Conservation (phyloP, 2,113 vertebrate species). For the Elephas maximus region DNA sequence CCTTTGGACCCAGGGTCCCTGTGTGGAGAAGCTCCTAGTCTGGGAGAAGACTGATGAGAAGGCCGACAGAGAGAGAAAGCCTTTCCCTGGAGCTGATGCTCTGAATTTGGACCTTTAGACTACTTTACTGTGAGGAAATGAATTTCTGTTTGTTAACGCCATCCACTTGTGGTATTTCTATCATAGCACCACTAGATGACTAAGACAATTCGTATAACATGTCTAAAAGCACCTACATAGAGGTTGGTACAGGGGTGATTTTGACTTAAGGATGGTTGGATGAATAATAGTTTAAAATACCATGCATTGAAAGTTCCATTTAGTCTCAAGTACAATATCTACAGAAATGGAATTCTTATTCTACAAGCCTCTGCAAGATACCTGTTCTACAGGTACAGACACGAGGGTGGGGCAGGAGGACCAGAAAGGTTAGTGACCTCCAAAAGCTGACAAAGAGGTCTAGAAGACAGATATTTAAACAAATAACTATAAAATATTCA, state of each 20-base stretch:
- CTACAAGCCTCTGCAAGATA: background rate
- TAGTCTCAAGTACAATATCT: background rate
- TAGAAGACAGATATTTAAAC: background rate
- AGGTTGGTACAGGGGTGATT: background rate
- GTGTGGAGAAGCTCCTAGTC: too few species aligned
- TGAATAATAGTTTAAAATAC: background rate
- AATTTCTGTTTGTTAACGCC: too few species aligned
- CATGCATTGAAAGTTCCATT: background rate
- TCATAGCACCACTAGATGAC: too few species aligned
- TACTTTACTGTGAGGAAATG: too few species aligned
- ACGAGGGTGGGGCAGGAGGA: accelerated
- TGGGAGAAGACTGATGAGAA: too few species aligned
- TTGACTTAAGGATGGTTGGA: background rate
- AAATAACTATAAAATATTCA: background rate
- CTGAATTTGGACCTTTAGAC: too few species aligned
- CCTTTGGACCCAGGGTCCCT: too few species aligned
- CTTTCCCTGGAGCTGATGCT: too few species aligned
- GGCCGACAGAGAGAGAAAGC: too few species aligned
- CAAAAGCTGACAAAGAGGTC: background rate
- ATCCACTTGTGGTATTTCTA: too few species aligned
- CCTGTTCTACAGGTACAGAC: background rate
- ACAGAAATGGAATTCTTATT: background rate
- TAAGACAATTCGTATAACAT: background rate
- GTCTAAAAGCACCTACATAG: background rate
- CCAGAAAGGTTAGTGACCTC: background rate